Base-by-base conservation (phyloP, 2,888 invertebrate species). In the Ichneumoninae sp. region DNA sequence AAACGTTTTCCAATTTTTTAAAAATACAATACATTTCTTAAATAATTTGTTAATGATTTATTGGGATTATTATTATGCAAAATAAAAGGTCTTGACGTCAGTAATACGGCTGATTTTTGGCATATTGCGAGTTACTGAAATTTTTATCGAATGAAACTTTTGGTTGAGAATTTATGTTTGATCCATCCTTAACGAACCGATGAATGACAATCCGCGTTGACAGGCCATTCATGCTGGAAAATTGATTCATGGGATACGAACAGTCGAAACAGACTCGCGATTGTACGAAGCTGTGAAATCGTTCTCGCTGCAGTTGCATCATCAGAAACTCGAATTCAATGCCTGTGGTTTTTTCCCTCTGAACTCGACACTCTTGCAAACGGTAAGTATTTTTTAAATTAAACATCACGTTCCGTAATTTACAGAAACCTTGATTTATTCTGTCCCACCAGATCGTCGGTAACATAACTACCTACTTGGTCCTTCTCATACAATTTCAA, bases 261-360 rank as follows among this genome's bases (percentile, higher is more conserved):
- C 70, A 3, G 36, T 73, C 26, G 78, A 73, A 30, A 78, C 44
- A 1, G 81, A 84, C 19, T 60, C 77, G 0, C 68, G 54, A 36
- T 47, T 84, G 66, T 81, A 81, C 77, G 76, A 79, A 22, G 65
- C 75, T 66, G 50, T 83, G 19, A 83, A 88, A 75, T 77, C 89
- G 54, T 92, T 92, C 74, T 89, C 89, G 16, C 89, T 91, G 65
- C 90, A 92, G 71, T 86, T 91, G 26, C 83, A 89, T 19, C 90
- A 88, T 81, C 87, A 87, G 63, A 87, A 87, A 30, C 83, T 91
- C 52, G 85, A 86, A 65, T 92, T 92, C 66, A 89, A 90, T 40
- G 91, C 89, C 3, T 88, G 88, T 44, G 91, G 90, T 54, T 89
- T 90, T 68, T 91, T 92, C 36, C 77, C 84, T 4, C 81, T 92